Base-by-base conservation (phyloP, 2,113 vertebrate genomes). In the Xenus cinereus region DNA sequence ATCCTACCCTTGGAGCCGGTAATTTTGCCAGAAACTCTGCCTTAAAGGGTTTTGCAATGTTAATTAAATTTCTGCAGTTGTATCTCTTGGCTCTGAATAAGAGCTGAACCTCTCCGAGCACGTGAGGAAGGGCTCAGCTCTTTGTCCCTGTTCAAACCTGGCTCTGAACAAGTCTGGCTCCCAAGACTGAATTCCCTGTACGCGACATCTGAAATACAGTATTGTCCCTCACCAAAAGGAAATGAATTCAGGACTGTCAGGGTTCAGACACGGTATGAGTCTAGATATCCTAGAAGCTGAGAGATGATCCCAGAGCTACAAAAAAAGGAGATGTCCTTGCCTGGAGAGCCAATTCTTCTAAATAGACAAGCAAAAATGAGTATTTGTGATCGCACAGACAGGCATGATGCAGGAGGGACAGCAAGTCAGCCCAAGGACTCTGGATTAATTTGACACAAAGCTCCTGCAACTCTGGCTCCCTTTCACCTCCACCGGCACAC, bases 1-100 rank as follows among this genome's bases (percentile, higher is more conserved):
- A 39, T 81, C 64, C 73, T 81, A 77, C 35, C 72, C 7, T 0
- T 4, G 2, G 74, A 94, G 39, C 35, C 43, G 66, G 66, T 53
- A 78, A n/a, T 78, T 89, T 82, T 89, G 74, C 87, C 69, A 95
- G 80, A 84, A 90, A 82, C 45, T 81, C 68, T 68, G 48, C 74
- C 85, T 93, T 89, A 76, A 84, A 87, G n/a, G 68, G 53, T 41
- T 86, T 94, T 92, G 35, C 33, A 84, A 71, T 4, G 11, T 92
- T 93, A 94, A 94, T 87, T 91, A 87, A 51, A 72, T 73, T 78
- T 78, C 77, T 96, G 50, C 87, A 56, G 89, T 91, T 89, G 71
- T 78, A 46, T 77, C 87, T 93, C 41, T 64, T 87, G 74, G 81
- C 81, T 87, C 62, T 45, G 71, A 90, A 51, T 46, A 57, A 43